These are phyloP conservation scores for Coenonympha arcania DNA, from an alignment of 2,888 invertebrate species.

Conservation along the genomic window DNA sequence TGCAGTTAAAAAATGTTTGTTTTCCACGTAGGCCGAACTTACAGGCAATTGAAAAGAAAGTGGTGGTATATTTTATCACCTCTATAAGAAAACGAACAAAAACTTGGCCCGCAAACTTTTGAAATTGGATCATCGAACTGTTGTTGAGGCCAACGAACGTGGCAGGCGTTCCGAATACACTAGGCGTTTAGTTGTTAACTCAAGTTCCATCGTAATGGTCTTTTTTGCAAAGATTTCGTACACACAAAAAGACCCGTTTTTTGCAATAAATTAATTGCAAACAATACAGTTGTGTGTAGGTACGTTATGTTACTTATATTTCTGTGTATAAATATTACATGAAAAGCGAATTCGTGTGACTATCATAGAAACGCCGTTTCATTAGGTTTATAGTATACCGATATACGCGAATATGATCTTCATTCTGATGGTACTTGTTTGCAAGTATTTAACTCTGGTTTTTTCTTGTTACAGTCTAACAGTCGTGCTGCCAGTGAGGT, in stretches of 20 bases:
- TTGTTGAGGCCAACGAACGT: constrained; percentile 56
- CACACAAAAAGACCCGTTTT: background rate
- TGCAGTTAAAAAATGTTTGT: no score
- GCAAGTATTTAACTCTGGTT: constrained; percentile 16
- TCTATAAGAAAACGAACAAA: constrained; percentile 55
- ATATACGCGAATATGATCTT: background rate
- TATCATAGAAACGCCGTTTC: no score
- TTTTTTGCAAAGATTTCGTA: constrained; percentile 15
- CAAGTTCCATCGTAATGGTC: constrained; percentile 24
- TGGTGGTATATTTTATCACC: constrained; percentile 49
- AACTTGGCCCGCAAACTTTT: constrained; percentile 50
- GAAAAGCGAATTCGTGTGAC: no score
- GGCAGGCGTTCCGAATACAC: constrained; percentile 35
- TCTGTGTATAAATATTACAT: no score
- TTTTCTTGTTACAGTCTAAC: constrained; percentile 61
- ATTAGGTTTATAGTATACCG: no score
- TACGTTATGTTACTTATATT: no score
- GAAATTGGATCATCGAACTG: constrained; percentile 68
- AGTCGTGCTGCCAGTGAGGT: constrained; percentile 58
- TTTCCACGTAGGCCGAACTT: no score
- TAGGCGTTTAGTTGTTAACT: constrained; percentile 29
- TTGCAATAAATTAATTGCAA: no score
- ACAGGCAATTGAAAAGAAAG: constrained; percentile 49
- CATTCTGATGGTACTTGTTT: background rate
- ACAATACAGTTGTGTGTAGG: no score